phyloP scores from a whole-genome alignment of 2,888 invertebrate species.

The Watsonalla binaria region DNA sequence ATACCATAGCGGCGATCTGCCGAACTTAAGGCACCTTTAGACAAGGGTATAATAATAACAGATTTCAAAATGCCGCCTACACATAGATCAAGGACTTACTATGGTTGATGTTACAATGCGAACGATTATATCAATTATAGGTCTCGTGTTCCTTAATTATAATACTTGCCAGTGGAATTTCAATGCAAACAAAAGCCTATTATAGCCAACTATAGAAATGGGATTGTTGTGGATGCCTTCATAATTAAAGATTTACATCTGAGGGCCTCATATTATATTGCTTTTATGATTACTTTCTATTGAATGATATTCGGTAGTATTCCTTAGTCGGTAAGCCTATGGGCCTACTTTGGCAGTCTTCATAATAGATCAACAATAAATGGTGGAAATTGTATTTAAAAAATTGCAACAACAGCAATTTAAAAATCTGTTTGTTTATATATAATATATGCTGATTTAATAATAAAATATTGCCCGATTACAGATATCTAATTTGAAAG shows the following conservation, averaged over 20 bases:
- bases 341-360: no score
- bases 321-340: no score
- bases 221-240: background rate
- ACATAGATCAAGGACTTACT: conserved; percentile 70
- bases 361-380: no score
- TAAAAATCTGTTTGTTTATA: no score
- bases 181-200: background rate
- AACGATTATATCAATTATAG: conserved; percentile 49
- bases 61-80: conserved; percentile 55
- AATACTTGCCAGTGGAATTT: conserved; percentile 8
- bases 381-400: no score
- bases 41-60: conserved; percentile 44
- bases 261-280: no score
- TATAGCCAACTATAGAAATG: background rate
- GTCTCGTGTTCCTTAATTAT: conserved; percentile 23
- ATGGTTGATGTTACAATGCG: conserved; percentile 48
- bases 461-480: no score
- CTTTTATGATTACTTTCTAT: no score
- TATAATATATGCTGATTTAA: no score
- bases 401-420: no score
- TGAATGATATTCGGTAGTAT: no score
- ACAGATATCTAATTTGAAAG: no score
- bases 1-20: conserved; percentile 38
- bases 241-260: background rate
- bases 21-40: conserved; percentile 45